These are phyloP conservation scores for Drosophila arawakana DNA, from an alignment of 1,140 invertebrate species.

Conservation along the genomic window DNA sequence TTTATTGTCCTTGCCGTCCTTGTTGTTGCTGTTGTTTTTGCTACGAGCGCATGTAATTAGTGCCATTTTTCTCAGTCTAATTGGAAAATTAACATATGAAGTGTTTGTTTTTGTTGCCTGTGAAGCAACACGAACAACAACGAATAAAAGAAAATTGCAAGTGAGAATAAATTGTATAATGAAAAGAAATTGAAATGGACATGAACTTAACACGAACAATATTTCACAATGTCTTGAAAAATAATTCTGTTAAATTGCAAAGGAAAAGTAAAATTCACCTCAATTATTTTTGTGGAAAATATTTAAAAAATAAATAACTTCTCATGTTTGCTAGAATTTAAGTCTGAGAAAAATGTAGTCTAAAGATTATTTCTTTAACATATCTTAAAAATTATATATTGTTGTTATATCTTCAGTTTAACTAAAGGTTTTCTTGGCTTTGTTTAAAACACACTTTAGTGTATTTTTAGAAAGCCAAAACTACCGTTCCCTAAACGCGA, in stretches of 20 bases:
- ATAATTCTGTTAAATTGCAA: neutral
- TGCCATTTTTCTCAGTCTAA: constrained; percentile 78
- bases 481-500: neutral
- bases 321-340: no score
- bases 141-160: constrained; percentile 20
- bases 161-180: constrained; percentile 23
- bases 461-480: neutral
- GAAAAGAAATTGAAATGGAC: constrained; percentile 49
- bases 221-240: neutral
- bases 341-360: no score
- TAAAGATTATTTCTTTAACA: no score
- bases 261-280: neutral
- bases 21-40: constrained; percentile 39
- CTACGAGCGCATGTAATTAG: constrained; percentile 76
- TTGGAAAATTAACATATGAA: constrained; percentile 83
- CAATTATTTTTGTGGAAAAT: no score
- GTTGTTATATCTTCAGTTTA: neutral
- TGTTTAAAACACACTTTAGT: constrained; percentile 24
- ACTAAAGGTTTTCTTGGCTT: neutral
- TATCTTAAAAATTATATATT: no score
- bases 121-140: constrained; percentile 12
- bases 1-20: constrained; percentile 46
- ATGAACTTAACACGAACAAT: constrained; percentile 49
- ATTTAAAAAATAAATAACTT: no score
- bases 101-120: constrained; percentile 63